Percentiles rank a stretch among this genome's conserved stretches.
phyloP scores from a whole-genome alignment of 2,113 vertebrate genomes.

The Siniperca knerii region DNA sequence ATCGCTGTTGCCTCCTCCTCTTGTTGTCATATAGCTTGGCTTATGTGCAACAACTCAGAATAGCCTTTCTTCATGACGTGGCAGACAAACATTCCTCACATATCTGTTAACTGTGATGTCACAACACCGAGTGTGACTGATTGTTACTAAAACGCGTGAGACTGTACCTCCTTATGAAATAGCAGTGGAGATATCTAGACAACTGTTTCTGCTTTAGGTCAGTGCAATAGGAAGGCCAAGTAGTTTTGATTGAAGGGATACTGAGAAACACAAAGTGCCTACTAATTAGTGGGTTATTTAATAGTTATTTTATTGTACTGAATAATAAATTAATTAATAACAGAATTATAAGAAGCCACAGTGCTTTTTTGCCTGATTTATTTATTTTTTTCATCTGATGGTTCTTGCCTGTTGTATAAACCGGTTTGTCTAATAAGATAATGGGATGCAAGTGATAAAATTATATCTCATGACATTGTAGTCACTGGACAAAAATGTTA shows the following conservation, averaged over 20 bases:
- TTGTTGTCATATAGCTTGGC: not conserved
- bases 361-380: too few relatives aligned
- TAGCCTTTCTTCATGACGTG: conserved; percentile 21
- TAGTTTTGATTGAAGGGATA: not conserved
- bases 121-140: not conserved
- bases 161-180: not conserved
- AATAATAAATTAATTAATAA: not conserved
- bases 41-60: conserved; percentile 9
- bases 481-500: not conserved
- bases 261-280: not conserved
- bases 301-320: not conserved
- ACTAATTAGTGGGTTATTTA: too few relatives aligned
- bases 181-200: not conserved
- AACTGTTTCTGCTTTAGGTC: not conserved
- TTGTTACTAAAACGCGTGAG: not conserved
- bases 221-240: not conserved
- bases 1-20: not conserved
- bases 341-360: not conserved
- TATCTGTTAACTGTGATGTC: conserved; percentile 56
- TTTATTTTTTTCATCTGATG: not conserved
- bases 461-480: not conserved
- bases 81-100: conserved; percentile 68
- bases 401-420: not conserved
- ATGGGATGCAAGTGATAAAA: not conserved
- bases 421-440: not conserved